Evolutionary conservation across 2,888 invertebrate genomes (phyloP).

Genomic region (Micoletzkya japonica): DNA sequence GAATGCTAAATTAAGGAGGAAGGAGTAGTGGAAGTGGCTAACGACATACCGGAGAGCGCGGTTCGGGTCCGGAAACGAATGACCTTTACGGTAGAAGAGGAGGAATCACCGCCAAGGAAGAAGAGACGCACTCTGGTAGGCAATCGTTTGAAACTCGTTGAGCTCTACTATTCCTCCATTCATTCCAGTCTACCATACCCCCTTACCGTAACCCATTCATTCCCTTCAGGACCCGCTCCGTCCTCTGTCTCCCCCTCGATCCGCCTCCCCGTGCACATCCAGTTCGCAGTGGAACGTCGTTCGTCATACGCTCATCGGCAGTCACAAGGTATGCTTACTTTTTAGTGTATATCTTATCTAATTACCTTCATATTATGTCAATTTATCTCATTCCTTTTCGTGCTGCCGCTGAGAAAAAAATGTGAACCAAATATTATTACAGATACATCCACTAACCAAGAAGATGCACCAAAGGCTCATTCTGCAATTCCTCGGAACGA

Average conservation of each 20-base stretch:
- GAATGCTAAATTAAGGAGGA: background rate
- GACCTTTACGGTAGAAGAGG: background rate
- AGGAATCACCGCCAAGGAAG: constrained; percentile 37
- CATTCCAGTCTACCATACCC: background rate
- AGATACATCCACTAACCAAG: constrained; percentile 78
- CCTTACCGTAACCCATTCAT: background rate
- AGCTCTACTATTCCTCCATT: background rate
- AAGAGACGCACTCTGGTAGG: constrained; percentile 31
- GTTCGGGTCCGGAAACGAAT: constrained; percentile 14
- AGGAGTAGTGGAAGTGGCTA: too few relatives aligned
- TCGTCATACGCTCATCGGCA: constrained; percentile 85
- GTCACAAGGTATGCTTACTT: constrained; percentile 72
- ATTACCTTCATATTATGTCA: too few relatives aligned
- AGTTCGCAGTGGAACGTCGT: constrained; percentile 78
- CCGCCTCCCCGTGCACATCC: background rate
- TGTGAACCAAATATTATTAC: too few relatives aligned
- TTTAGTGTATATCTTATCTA: too few relatives aligned
- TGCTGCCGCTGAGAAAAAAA: background rate
- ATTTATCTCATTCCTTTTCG: too few relatives aligned
- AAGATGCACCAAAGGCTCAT: constrained; percentile 90
- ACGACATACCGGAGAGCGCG: constrained; percentile 5
- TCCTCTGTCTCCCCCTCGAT: constrained; percentile 14
- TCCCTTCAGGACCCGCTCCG: constrained; percentile 3
- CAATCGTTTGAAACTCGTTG: background rate
- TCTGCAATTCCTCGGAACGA: constrained; percentile 87